These are phyloP conservation scores for Acleris laterana DNA, from an alignment of 2,888 invertebrate genomes.

Conservation along the genomic window DNA sequence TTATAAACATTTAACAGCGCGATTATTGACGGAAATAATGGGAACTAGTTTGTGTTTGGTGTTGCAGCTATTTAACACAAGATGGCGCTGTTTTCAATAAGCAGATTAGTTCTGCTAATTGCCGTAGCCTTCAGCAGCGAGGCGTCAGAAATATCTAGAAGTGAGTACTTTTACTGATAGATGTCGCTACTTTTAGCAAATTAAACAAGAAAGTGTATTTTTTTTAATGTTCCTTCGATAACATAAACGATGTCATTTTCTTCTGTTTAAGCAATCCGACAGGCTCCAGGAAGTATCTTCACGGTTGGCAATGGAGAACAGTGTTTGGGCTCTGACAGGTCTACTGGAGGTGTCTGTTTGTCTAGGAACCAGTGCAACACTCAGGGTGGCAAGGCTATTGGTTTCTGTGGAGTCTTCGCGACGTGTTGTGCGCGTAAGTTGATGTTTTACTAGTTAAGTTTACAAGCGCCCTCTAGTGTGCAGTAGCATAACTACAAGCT, in stretches of 20 bases:
- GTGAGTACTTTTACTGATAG: constrained; percentile 50
- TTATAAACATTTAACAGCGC: not conserved
- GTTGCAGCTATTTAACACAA: constrained; percentile 56
- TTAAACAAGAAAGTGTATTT: not conserved
- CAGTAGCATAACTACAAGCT: constrained; percentile 19
- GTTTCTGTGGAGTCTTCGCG: constrained; percentile 79
- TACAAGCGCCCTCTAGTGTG: constrained; percentile 37
- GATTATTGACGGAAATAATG: not conserved
- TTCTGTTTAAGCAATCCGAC: constrained; percentile 56
- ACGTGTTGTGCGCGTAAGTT: constrained; percentile 79
- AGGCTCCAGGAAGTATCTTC: constrained; percentile 66
- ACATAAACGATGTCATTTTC: not conserved
- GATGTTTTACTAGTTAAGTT: not conserved
- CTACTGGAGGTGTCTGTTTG: constrained; percentile 78
- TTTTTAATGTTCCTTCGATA: too few species aligned
- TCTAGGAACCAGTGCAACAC: constrained; percentile 81
- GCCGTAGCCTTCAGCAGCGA: constrained; percentile 52
- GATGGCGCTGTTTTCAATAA: constrained; percentile 61
- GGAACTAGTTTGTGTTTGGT: constrained; percentile 27
- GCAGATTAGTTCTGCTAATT: constrained; percentile 56
- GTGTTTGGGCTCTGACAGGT: constrained; percentile 66
- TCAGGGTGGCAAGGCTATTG: constrained; percentile 80
- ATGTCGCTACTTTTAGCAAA: constrained; percentile 6
- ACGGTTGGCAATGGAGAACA: constrained; percentile 74
- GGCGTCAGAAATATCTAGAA: constrained; percentile 54